Evolutionary conservation across 2,888 invertebrate species (phyloP).

Genomic region (Archaeoteleia sp.): DNA sequence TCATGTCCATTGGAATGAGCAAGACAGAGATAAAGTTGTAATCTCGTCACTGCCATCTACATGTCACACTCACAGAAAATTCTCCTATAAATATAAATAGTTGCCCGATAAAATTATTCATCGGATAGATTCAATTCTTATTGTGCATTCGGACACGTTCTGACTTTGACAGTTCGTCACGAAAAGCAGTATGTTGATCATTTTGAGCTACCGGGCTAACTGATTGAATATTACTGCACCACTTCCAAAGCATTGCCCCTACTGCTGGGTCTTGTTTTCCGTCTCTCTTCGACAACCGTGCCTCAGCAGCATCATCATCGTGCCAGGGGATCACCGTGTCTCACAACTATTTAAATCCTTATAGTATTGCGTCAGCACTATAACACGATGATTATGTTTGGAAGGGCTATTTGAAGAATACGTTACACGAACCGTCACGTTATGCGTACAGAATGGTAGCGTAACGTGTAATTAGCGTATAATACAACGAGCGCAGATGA

Average conservation of each 20-base stretch:
- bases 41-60: no score
- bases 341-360: slow-evolving; percentile 68
- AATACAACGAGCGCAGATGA: slow-evolving; percentile 32
- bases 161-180: slow-evolving; percentile 25
- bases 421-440: slow-evolving; percentile 44
- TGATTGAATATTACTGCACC: slow-evolving; percentile 57
- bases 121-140: no score
- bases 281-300: slow-evolving; percentile 16
- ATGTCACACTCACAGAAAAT: no score
- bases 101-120: no score
- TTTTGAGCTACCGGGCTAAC: slow-evolving; percentile 63
- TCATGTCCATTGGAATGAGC: no score
- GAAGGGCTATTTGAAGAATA: slow-evolving; percentile 34
- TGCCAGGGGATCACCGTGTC: slow-evolving; percentile 48
- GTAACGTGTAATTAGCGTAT: slow-evolving; percentile 35
- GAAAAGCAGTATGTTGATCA: slow-evolving; percentile 57
- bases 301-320: slow-evolving; percentile 29
- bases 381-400: slow-evolving; percentile 13
- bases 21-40: no score
- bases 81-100: no score
- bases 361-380: slow-evolving; percentile 24
- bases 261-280: slow-evolving; percentile 14
- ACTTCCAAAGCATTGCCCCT: slow-evolving; percentile 59
- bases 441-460: slow-evolving; percentile 14
- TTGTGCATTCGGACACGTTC: no score